Conservation (phyloP, 1,140 invertebrate genomes). For the Formica exsecta region DNA sequence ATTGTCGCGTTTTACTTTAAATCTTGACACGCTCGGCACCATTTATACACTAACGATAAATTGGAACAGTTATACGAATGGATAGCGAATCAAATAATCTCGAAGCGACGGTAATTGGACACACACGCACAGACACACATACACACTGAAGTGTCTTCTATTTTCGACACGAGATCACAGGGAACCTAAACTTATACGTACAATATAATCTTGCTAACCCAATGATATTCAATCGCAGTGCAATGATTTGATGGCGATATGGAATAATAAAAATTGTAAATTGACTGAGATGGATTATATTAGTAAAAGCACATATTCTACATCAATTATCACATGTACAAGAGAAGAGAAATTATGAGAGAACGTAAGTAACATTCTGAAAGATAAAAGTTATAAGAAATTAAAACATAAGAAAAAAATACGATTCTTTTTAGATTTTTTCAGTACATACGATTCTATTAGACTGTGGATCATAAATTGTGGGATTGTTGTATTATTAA, state of each 20-base stretch:
- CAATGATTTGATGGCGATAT: neutral
- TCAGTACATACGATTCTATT: neutral
- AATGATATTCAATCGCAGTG: conserved; percentile 6
- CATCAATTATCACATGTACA: neutral
- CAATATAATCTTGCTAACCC: conserved; percentile 20
- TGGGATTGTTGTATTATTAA: neutral
- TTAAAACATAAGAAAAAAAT: neutral
- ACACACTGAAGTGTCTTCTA: conserved; percentile 31
- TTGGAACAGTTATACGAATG: conserved; percentile 39
- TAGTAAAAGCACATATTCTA: conserved; percentile 2
- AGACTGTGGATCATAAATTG: neutral
- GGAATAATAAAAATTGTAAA: conserved; percentile 15
- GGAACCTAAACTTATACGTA: conserved; percentile 17
- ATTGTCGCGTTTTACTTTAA: conserved; percentile 58
- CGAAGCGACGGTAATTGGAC: conserved; percentile 35
- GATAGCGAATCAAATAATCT: conserved; percentile 54
- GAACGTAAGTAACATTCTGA: neutral
- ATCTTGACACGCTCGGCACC: conserved; percentile 29
- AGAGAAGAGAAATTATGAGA: neutral
- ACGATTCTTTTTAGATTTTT: neutral
- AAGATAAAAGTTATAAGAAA: neutral
- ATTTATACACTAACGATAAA: conserved; percentile 38
- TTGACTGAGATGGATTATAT: neutral
- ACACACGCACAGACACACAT: neutral
- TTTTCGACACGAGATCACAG: conserved; percentile 1